Base-by-base conservation (phyloP, 2,888 invertebrate genomes). In the Xylophagus ater region DNA sequence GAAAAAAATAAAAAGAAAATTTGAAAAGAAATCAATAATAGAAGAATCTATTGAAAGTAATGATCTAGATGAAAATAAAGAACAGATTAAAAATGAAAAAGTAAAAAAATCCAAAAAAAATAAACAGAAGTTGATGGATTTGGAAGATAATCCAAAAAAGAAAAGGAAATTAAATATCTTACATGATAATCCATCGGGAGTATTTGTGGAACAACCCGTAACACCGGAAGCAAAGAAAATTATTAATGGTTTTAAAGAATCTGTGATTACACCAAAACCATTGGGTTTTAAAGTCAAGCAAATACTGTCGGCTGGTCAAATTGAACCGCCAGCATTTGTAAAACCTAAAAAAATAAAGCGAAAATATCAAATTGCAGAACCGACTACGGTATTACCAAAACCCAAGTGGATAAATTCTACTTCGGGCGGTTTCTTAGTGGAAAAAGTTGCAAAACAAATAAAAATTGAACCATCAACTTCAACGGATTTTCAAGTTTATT, bases 181-280 rank as follows among this genome's bases (percentile, higher is more conserved):
- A 29, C 34, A 4, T 9, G 47, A 52, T 17, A 49, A 54, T 18
- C 39, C 52, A 3, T 53, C 55, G 8, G 60, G 62, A n/a, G 48
- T 49, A n/a, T 51, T 62, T 3, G 43, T 48, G 14, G 58, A 60
- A 4, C 59, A 59, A 45, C 55, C 56, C 3, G 21, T 49, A 4
- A 56, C 60, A 0, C 62, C 62, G 4, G 47, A 24, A 44, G 9
- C 18, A 2, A 37, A 33, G n/a, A 41, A 15, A 20, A 19, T 20
- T 5, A 4, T 21, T 9, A 33, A 33, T 23, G 34, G 30, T 13
- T 42, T 42, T 34, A 7, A 37, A n/a, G 41, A 34, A 29, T 17
- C 32, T n/a, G n/a, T 14, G 23, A 31, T 47, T n/a, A 51, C 58
- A 1, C 58, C 59, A 34, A 37, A 29, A 13, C 25, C 44, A 3